Percentiles rank a stretch among this genome's conserved stretches.
phyloP scores from a whole-genome alignment of 2,797 vertebrate genomes.

The Orientallactaga sibirica region DNA sequence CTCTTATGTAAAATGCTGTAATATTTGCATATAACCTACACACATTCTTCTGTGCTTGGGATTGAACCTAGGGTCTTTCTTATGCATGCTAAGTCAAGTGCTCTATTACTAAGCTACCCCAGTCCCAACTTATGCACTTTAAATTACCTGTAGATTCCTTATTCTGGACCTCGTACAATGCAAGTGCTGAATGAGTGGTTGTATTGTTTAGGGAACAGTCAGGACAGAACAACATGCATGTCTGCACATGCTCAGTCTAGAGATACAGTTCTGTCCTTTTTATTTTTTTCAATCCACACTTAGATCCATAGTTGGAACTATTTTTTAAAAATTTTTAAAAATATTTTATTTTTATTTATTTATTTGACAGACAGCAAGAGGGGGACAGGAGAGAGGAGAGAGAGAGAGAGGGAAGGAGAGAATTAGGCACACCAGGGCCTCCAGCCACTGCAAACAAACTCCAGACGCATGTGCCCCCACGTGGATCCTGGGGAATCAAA shows the following conservation, averaged over 20 bases:
- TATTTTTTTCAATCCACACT: background rate
- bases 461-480: too few relatives aligned
- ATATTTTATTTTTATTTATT: too few relatives aligned
- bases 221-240: background rate
- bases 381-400: too few relatives aligned
- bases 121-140: too few relatives aligned
- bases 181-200: background rate
- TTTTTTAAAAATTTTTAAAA: too few relatives aligned
- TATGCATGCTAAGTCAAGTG: background rate
- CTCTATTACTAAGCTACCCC: background rate
- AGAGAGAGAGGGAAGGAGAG: too few relatives aligned
- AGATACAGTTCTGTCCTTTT: background rate
- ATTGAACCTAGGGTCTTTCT: background rate
- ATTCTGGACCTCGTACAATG: background rate
- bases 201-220: background rate
- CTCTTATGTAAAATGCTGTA: background rate
- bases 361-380: too few relatives aligned
- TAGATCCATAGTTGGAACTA: background rate
- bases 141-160: background rate
- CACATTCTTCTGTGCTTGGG: background rate
- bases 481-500: too few relatives aligned
- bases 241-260: background rate
- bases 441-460: too few relatives aligned
- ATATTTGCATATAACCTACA: background rate
- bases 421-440: too few relatives aligned